Evolutionary conservation across 2,113 vertebrate species (phyloP).

Genomic region (Notarius lentiginosus): DNA sequence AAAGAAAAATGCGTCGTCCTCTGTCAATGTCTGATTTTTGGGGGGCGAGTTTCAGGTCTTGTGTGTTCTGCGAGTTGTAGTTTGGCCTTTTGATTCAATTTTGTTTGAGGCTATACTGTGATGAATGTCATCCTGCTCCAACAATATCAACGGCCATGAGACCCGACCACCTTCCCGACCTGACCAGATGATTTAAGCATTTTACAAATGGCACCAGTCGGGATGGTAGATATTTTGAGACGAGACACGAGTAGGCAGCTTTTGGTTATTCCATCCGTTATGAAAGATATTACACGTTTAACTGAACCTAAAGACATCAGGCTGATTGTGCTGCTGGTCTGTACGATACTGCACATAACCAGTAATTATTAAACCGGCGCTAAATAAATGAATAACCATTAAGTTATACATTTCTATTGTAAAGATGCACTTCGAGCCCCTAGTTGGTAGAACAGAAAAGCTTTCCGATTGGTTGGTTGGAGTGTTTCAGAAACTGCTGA

Average conservation of each 20-base stretch:
- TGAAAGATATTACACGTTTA: no score
- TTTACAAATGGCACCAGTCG: not conserved
- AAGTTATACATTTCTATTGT: no score
- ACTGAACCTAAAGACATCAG: no score
- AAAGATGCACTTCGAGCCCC: not conserved
- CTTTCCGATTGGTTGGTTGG: not conserved
- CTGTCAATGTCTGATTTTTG: not conserved
- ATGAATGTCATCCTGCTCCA: not conserved
- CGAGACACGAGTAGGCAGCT: not conserved
- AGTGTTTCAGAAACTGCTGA: not conserved
- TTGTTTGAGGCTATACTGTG: not conserved
- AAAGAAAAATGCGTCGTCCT: not conserved
- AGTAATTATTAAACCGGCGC: not conserved
- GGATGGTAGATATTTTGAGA: no score
- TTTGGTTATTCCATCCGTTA: not conserved
- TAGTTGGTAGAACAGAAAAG: not conserved
- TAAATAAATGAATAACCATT: not conserved
- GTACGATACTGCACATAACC: not conserved
- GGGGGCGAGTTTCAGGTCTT: not conserved
- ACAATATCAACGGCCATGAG: not conserved
- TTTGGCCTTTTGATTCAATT: not conserved
- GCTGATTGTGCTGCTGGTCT: not conserved
- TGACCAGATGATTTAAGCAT: not conserved
- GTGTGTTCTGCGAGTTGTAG: not conserved
- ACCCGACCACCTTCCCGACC: not conserved